Conservation (phyloP, 2,113 vertebrate genomes). For the Xyliphius kryptos region DNA sequence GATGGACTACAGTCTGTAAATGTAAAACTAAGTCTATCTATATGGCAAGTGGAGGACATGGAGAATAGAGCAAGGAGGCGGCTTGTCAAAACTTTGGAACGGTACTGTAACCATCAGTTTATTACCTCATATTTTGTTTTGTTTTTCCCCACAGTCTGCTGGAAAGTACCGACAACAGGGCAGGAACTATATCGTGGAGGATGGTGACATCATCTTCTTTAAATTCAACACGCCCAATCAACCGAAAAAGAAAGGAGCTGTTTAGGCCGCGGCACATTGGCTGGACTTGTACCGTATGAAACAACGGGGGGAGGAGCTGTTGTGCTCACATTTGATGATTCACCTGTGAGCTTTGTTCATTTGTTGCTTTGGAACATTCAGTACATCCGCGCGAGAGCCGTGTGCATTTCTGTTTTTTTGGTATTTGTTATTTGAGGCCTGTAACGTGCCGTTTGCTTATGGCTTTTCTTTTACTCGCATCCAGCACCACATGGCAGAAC, state of each 20-base stretch:
- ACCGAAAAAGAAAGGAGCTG: slow-evolving; percentile 90
- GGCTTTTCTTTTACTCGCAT: slow-evolving; percentile 59
- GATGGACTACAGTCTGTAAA: too few relatives aligned
- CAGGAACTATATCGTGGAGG: slow-evolving; percentile 92
- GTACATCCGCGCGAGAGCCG: not conserved
- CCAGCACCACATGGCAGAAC: slow-evolving; percentile 84
- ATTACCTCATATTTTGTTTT: too few relatives aligned
- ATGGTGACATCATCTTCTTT: slow-evolving; percentile 99
- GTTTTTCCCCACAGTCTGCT: slow-evolving; percentile 71
- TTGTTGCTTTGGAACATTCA: slow-evolving; percentile 35
- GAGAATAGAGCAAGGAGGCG: too few relatives aligned
- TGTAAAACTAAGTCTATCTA: too few relatives aligned
- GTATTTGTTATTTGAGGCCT: slow-evolving; percentile 16
- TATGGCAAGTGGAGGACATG: too few relatives aligned
- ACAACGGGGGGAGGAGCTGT: slow-evolving; percentile 42
- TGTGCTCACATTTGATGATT: slow-evolving; percentile 59
- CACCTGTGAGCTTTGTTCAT: slow-evolving; percentile 23
- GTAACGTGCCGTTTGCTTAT: slow-evolving; percentile 14
- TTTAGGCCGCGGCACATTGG: slow-evolving; percentile 50
- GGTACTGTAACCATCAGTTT: too few relatives aligned
- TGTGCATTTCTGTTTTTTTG: slow-evolving; percentile 12
- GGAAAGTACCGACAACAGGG: slow-evolving; percentile 98
- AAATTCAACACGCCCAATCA: slow-evolving; percentile 99
- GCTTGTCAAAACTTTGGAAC: too few relatives aligned
- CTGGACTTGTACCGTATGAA: slow-evolving; percentile 54